Conservation (phyloP, 92 coral and sea anemone genomes). For the Heteractis magnifica region DNA sequence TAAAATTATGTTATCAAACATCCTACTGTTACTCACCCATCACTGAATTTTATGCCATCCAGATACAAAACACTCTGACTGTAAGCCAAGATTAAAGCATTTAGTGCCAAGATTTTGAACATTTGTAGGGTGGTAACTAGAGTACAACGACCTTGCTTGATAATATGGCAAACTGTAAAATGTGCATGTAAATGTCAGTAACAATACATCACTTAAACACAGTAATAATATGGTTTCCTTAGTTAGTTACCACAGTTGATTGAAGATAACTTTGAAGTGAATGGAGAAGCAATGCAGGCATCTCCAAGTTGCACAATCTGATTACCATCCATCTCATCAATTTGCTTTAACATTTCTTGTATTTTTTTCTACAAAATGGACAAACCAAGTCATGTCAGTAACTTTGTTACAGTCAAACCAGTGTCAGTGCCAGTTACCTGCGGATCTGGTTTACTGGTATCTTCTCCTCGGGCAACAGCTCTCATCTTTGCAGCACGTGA, state of each 20-base stretch:
- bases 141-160: constrained; percentile 98
- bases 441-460: constrained; percentile 50
- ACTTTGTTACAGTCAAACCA: not conserved
- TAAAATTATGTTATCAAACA: not conserved
- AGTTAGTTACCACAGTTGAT: constrained; percentile 79
- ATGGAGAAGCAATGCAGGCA: constrained; percentile 98
- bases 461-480: constrained; percentile 95
- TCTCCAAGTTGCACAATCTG: constrained; percentile 97
- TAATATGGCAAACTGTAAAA: constrained; percentile 86
- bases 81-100: constrained; percentile 92
- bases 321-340: constrained; percentile 91
- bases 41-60: constrained; percentile 98
- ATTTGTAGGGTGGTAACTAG: constrained; percentile 95
- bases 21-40: constrained; percentile 64
- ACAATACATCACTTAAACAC: not conserved
- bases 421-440: not conserved
- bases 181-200: not conserved
- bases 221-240: not conserved
- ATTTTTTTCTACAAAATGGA: constrained; percentile 74
- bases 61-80: constrained; percentile 96
- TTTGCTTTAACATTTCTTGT: constrained; percentile 92
- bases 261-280: constrained; percentile 92
- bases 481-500: constrained; percentile 99
- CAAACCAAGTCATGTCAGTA: not conserved
- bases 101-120: constrained; percentile 95